A percentile compares a stretch with the other conserved stretches of the same genome.
Evolutionary conservation across 2,888 invertebrate genomes (phyloP).

Genomic region (Heliconius erato): DNA sequence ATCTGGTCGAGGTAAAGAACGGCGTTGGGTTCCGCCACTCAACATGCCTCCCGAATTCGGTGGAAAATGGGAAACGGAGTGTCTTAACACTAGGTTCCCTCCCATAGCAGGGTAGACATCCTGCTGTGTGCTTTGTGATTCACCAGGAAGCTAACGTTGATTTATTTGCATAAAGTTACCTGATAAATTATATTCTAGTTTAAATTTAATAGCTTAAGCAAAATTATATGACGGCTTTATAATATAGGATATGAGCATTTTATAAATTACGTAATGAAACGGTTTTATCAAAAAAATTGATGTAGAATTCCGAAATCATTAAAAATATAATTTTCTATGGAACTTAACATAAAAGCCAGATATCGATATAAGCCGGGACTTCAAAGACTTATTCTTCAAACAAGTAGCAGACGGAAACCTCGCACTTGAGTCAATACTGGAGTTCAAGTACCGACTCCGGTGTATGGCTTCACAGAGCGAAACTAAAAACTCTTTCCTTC

Average conservation of each 20-base stretch:
- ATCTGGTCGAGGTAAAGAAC: too few relatives aligned
- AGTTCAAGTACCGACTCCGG: slow-evolving; percentile 61
- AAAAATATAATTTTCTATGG: neutral
- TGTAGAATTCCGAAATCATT: neutral
- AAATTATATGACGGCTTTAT: neutral
- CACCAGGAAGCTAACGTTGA: neutral
- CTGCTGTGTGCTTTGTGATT: too few relatives aligned
- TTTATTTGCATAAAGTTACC: neutral
- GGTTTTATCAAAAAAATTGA: neutral
- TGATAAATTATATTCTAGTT: neutral
- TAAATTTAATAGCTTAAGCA: neutral
- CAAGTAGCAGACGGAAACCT: slow-evolving; percentile 62
- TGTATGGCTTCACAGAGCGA: slow-evolving; percentile 66
- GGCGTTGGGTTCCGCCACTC: too few relatives aligned
- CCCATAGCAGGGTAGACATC: too few relatives aligned
- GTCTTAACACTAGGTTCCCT: too few relatives aligned
- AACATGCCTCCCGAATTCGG: too few relatives aligned
- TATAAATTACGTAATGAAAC: neutral
- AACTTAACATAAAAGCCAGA: slow-evolving; percentile 13
- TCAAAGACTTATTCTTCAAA: slow-evolving; percentile 54
- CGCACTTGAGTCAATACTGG: slow-evolving; percentile 79
- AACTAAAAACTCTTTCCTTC: slow-evolving; percentile 43
- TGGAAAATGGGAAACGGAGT: too few relatives aligned
- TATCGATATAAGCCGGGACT: slow-evolving; percentile 53
- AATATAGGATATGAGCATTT: neutral